phyloP scores from a whole-genome alignment of 2,888 invertebrate genomes.

The Acleris laterana region DNA sequence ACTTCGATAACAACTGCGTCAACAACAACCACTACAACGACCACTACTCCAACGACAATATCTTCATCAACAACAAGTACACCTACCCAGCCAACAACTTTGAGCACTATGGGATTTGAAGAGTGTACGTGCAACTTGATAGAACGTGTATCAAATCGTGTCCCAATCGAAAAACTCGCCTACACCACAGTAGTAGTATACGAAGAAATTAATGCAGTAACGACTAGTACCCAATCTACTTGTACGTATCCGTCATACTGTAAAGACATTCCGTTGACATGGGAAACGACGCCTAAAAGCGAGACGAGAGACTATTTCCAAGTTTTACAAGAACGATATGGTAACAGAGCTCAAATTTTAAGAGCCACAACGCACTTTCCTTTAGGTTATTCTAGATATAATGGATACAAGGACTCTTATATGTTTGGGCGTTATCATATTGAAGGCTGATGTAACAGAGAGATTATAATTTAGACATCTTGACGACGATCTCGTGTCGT shows the following conservation, averaged over 20 bases:
- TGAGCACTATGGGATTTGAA: not conserved
- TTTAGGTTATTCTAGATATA: conserved; percentile 16
- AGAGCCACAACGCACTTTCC: conserved; percentile 61
- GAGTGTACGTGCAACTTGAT: too few species aligned
- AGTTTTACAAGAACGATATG: conserved; percentile 61
- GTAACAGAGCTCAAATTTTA: conserved; percentile 54
- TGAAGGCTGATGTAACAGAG: conserved; percentile 39
- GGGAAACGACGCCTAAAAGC: conserved; percentile 69
- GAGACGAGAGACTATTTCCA: conserved; percentile 71
- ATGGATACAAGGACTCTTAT: conserved; percentile 43
- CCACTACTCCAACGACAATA: too few species aligned
- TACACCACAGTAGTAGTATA: conserved; percentile 6
- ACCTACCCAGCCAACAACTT: not conserved
- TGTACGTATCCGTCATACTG: conserved; percentile 54
- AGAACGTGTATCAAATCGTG: not conserved
- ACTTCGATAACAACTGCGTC: too few species aligned
- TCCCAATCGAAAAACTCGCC: not conserved
- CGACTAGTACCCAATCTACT: conserved; percentile 28
- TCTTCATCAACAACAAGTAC: not conserved
- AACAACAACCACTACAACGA: too few species aligned
- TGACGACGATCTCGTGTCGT: conserved; percentile 13
- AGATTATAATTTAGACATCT: conserved; percentile 18
- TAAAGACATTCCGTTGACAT: conserved; percentile 56
- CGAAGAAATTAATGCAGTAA: not conserved
- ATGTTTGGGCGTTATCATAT: conserved; percentile 50